These are phyloP conservation scores for Tenebrosternarchus preto DNA, from an alignment of 2,113 vertebrate species.

Conservation along the genomic window DNA sequence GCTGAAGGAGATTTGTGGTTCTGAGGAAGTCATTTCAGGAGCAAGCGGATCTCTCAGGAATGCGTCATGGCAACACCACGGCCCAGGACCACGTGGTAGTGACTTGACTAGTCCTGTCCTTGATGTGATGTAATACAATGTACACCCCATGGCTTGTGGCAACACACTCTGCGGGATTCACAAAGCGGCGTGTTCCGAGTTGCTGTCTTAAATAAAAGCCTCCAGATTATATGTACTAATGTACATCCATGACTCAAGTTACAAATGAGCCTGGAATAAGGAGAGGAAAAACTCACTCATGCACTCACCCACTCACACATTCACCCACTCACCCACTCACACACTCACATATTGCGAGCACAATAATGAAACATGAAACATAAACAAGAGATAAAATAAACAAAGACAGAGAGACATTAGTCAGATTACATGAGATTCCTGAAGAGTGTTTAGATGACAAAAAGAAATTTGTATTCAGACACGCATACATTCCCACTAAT, in stretches of 20 bases:
- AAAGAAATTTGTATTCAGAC: conserved; percentile 31
- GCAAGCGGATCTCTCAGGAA: conserved; percentile 35
- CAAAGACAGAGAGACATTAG: background rate
- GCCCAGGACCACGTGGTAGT: conserved; percentile 7
- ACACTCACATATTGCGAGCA: conserved; percentile 30
- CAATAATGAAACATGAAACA: conserved; percentile 5
- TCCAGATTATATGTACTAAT: conserved; percentile 12
- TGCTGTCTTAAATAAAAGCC: background rate
- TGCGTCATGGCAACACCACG: background rate
- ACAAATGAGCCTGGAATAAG: conserved; percentile 15
- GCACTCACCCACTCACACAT: conserved; percentile 44
- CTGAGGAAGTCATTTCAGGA: conserved; percentile 42
- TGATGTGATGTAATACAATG: conserved; percentile 32
- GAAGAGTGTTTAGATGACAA: background rate
- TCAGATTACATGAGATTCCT: conserved; percentile 26
- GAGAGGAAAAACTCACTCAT: background rate
- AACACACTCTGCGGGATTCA: background rate
- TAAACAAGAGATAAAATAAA: no score
- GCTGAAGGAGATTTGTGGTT: conserved; percentile 49
- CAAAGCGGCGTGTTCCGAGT: background rate
- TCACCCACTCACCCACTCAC: conserved; percentile 31
- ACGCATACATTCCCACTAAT: background rate
- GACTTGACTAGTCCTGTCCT: conserved; percentile 46
- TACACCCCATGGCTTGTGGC: background rate
- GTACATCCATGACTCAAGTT: no score